A percentile compares a stretch with the other conserved stretches of the same genome.
Evolutionary conservation across 2,888 invertebrate genomes (phyloP).

Genomic region (Brachyptera risi): DNA sequence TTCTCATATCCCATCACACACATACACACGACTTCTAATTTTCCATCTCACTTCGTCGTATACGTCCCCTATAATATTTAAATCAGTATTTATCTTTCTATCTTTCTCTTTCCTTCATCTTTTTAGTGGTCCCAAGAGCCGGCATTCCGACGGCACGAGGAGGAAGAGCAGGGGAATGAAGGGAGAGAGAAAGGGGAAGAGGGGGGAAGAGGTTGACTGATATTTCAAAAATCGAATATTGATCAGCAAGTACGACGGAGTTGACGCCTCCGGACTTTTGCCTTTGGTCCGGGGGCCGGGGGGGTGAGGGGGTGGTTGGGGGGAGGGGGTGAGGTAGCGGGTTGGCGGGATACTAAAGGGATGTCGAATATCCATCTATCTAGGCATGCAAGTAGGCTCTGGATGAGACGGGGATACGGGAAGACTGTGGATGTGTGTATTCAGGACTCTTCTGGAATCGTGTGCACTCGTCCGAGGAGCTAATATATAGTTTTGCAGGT

Average conservation of each 20-base stretch:
- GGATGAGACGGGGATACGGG: too few species aligned
- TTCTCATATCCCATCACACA: not conserved
- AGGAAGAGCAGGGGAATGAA: slow-evolving; percentile 14
- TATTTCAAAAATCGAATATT: slow-evolving; percentile 35
- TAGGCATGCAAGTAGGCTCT: too few species aligned
- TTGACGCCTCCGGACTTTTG: slow-evolving; percentile 31
- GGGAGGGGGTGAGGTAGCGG: too few species aligned
- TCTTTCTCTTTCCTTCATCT: slow-evolving; percentile 24
- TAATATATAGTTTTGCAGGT: too few species aligned
- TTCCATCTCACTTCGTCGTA: slow-evolving; percentile 13
- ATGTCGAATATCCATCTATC: too few species aligned
- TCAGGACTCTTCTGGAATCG: too few species aligned
- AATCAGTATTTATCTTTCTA: slow-evolving; percentile 15
- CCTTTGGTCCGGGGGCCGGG: slow-evolving; percentile 21
- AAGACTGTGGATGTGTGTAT: too few species aligned
- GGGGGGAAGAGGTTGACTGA: slow-evolving; percentile 26
- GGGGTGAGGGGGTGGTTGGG: slow-evolving; percentile 15
- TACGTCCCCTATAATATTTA: too few species aligned
- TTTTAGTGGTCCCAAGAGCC: slow-evolving; percentile 21
- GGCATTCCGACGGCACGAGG: slow-evolving; percentile 28
- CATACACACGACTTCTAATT: not conserved
- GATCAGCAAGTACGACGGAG: slow-evolving; percentile 32
- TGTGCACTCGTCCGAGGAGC: too few species aligned
- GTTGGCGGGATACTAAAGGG: too few species aligned
- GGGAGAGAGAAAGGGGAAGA: slow-evolving; percentile 17